Evolutionary conservation across 2,888 invertebrate genomes (phyloP), one percentile per base, ranked within the genome.

Genomic region (Melikaiella ostensackeni): DNA sequence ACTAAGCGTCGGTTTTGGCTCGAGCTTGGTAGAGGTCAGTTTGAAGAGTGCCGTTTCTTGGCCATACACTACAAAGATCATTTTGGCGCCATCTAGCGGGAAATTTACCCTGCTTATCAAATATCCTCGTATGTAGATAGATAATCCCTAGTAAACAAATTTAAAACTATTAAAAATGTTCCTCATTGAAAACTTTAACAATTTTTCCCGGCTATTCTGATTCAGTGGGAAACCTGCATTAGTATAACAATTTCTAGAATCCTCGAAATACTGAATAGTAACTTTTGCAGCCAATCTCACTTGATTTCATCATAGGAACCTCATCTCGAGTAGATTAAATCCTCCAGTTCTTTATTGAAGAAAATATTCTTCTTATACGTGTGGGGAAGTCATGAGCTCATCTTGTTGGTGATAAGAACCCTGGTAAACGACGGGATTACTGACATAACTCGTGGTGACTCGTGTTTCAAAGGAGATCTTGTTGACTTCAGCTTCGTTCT

Each of bases 401-500:
- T 57, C 4, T 24, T 24, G n/a, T 57, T 57, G 21, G 57, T 5
- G 21, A 63, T 63, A 63, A 35, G 33, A 63, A 35, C 11, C 19
- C 6, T n/a, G 19, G 35, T 61, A n/a, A 33, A 30, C 33, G 61
- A 30, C 2, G 33, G 33, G n/a, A 63, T 63, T 63, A 63, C 62
- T 63, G 62, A 35, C 35, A 33, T 63, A 63, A 63, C 62, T 61
- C 27, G 27, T 16, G 61, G 16, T 16, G 30, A 61, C 30, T 61
- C 35, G 62, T 63, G 33, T 63, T 63, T 63, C 35, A 63, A 63
- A 63, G 33, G 9, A 33, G 35, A 63, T 64, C 21, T 19, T 13
- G 57, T 59, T 64, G 64, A 50, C 55, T 75, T 66, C 35, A 35
- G 57, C 63, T 46, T 57, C 27, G 13, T 42, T 75, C 57, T 57